Base-by-base conservation (phyloP, 2,113 vertebrate species). In the Eulemur macaco region DNA sequence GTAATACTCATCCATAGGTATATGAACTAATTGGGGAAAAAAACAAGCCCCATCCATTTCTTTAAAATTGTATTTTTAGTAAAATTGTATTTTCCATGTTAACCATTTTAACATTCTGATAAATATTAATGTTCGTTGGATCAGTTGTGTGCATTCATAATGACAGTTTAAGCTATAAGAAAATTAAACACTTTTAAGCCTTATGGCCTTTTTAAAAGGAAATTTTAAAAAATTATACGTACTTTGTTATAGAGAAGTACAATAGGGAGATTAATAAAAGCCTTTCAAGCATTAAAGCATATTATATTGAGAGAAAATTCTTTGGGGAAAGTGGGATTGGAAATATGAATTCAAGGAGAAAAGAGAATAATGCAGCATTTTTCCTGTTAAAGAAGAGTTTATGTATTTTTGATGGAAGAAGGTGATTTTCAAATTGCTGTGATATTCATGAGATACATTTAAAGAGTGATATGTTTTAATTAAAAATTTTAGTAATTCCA, bases 81-180 rank as follows among this genome's bases (percentile, higher is more conserved):
- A 42, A 77, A 89, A 74, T 39, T 91, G 1, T 63, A 39, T 58
- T 81, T 74, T 66, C 37, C 6, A 7, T 86, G 42, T 94, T 90
- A 93, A 88, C 47, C 73, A 8, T 42, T 88, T 94, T 88, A 97
- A 73, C 66, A 39, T 91, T 86, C 50, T 96, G 83, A 54, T 89
- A 73, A 69, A 77, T 86, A n/a, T 86, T 95, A 93, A 73, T 96
- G n/a, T 78, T 89, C 45, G 95, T 91, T 91, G 73, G 73, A 63
- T 86, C 60, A 20, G 5, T 93, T 47, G 4, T 73, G 47, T 74
- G 4, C 83, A 10, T 93, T 88, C 90, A 27, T 88, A 85, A 78
- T 71, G 58, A 78, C 21, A 85, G 21, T 47, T 92, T 54, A 63
- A 83, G 73, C n/a, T 45, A 77, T 56, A 91, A 85, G 78, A 89